Evolutionary conservation across 1,140 invertebrate species (phyloP).

Genomic region (Cydia fagiglandana): DNA sequence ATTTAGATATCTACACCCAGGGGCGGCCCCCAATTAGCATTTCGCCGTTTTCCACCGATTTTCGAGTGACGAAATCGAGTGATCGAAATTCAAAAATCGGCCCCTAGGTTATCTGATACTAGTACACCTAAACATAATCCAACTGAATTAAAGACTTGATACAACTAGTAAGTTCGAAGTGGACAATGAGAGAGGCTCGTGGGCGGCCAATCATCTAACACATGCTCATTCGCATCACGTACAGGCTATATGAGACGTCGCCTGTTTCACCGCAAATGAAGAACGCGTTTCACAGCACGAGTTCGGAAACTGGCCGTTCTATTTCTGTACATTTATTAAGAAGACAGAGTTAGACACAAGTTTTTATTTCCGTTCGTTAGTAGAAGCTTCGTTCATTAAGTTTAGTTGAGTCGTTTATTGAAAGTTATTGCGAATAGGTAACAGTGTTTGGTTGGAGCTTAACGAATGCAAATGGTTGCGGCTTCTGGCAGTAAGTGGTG

Average conservation of each 20-base stretch:
- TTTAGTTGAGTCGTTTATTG: slow-evolving; percentile 1
- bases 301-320: slow-evolving; percentile 9
- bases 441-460: slow-evolving; percentile 31
- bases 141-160: slow-evolving; percentile 11
- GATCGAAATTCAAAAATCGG: too few species aligned
- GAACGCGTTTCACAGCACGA: slow-evolving; percentile 32
- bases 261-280: slow-evolving; percentile 48
- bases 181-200: slow-evolving; percentile 38
- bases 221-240: slow-evolving; percentile 48
- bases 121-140: not conserved
- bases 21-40: too few species aligned
- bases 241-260: slow-evolving; percentile 49
- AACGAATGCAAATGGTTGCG: slow-evolving; percentile 39
- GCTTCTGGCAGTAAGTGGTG: slow-evolving; percentile 29
- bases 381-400: slow-evolving; percentile 21
- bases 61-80: too few species aligned
- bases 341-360: slow-evolving; percentile 44
- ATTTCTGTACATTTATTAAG: slow-evolving; percentile 29
- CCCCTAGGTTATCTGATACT: too few species aligned
- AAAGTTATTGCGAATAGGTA: slow-evolving; percentile 28
- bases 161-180: slow-evolving; percentile 21
- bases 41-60: too few species aligned
- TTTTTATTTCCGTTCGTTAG: slow-evolving; percentile 35
- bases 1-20: too few species aligned
- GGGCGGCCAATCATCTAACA: slow-evolving; percentile 29